Evolutionary conservation across 2,113 vertebrate genomes (phyloP).

Genomic region (Micromys minutus): DNA sequence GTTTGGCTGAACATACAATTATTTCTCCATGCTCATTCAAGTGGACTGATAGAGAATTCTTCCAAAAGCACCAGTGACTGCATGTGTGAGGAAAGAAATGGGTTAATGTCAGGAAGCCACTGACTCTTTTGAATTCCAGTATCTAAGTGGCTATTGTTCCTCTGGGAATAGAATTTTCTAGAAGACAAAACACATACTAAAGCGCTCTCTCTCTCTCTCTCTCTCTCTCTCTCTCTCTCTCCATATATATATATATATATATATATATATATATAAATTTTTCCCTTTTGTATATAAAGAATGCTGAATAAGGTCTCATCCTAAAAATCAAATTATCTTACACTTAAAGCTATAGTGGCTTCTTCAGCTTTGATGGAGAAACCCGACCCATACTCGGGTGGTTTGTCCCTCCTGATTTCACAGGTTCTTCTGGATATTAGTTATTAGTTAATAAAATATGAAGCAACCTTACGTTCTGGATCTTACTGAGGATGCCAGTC

Average conservation of each 20-base stretch:
- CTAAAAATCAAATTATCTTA: slow-evolving; percentile 35
- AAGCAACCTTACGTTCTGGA: neutral
- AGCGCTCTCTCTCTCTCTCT: too few species aligned
- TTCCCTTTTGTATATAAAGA: too few species aligned
- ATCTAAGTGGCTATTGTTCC: slow-evolving; percentile 72
- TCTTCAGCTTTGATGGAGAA: slow-evolving; percentile 10
- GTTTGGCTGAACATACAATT: slow-evolving; percentile 28
- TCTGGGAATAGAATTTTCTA: slow-evolving; percentile 74
- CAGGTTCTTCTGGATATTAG: neutral
- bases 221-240: too few species aligned
- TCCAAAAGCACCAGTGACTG: slow-evolving; percentile 27
- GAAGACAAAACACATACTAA: slow-evolving; percentile 69
- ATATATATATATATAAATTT: too few species aligned
- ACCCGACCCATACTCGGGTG: neutral
- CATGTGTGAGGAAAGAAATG: slow-evolving; percentile 73
- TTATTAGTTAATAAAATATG: neutral
- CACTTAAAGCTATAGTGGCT: neutral
- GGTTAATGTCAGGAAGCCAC: slow-evolving; percentile 70
- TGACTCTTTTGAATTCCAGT: slow-evolving; percentile 73
- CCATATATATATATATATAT: too few species aligned
- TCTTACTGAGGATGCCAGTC: neutral
- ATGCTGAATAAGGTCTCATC: neutral
- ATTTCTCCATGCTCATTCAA: slow-evolving; percentile 50
- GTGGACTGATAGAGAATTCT: slow-evolving; percentile 54
- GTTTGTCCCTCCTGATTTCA: neutral